Evolutionary conservation across 1,140 invertebrate genomes (phyloP).

Genomic region (Luehdorfia chinensis): DNA sequence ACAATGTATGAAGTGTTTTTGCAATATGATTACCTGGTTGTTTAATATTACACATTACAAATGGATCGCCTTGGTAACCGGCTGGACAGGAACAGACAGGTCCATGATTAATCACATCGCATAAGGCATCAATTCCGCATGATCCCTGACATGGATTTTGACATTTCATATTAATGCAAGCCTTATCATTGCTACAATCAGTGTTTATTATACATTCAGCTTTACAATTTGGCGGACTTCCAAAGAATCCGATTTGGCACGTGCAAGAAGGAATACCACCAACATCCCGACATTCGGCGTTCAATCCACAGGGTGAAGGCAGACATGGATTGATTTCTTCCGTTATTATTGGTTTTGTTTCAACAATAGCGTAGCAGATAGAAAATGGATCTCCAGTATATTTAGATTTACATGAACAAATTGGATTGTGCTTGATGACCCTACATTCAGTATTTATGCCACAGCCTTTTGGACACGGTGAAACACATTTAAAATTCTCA

Average conservation of each 20-base stretch:
- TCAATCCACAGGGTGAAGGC: constrained; percentile 89
- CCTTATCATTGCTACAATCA: constrained; percentile 87
- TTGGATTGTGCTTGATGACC: constrained; percentile 85
- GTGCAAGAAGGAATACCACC: constrained; percentile 86
- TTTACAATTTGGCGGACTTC: constrained; percentile 84
- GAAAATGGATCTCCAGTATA: constrained; percentile 85
- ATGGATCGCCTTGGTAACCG: constrained; percentile 88
- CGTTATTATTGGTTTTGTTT: constrained; percentile 27
- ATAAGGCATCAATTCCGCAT: constrained; percentile 88
- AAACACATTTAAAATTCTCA: constrained; percentile 81
- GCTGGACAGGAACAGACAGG: constrained; percentile 85
- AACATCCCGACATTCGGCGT: constrained; percentile 87
- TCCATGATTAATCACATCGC: constrained; percentile 87
- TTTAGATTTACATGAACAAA: constrained; percentile 83
- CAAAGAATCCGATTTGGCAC: constrained; percentile 83
- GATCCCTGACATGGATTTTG: constrained; percentile 90
- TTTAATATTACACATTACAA: constrained; percentile 76
- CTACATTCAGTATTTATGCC: constrained; percentile 79
- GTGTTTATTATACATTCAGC: constrained; percentile 88
- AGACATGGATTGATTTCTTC: constrained; percentile 80
- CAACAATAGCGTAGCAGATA: constrained; percentile 73
- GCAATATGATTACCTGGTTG: constrained; percentile 66
- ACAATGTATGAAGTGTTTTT: too few relatives aligned
- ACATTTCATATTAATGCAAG: constrained; percentile 91
- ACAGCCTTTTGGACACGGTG: constrained; percentile 82